Evolutionary conservation across 2,888 invertebrate species (phyloP), one percentile per base, ranked within the genome.

Genomic region (Idaea aversata): DNA sequence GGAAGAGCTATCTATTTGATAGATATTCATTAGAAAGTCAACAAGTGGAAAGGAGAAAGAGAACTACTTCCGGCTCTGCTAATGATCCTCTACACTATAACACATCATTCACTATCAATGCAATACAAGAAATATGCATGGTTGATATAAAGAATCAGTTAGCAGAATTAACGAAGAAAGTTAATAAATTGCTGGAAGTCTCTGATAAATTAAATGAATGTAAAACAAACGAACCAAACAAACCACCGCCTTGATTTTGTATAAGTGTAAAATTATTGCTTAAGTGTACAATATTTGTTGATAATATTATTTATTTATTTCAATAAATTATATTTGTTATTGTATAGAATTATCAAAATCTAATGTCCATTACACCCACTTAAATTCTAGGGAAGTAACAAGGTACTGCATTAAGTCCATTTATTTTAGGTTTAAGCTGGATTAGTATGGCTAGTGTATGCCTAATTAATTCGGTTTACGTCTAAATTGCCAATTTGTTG

Each of bases 61-160:
- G 85, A 62, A 88, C 88, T 0, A 85, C 86, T 0, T 88, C 90
- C 2, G 77, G 77, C 0, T 83, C 85, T 3, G 79, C 79, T 25
- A 63, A 70, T 1, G 88, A 88, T 59, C 67, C 68, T 16, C 62
- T 70, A 57, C 70, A 69, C n/a, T 62, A 68, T 2, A 84, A 79
- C 13, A 86, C 86, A 68, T 91, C 92, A 0, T 77, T 91, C 61
- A 88, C 83, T 15, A 83, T 92, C 7, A 90, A 86, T 71, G 87
- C 90, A 6, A 91, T 93, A 78, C 92, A 92, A 80, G 93, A 93
- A 75, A 90, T 92, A 75, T 92, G 91, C 66, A 90, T 93, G 89
- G 87, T 90, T 0, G 93, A 93, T 70, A 88, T 93, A 63, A 93
- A 91, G 71, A 91, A 82, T 58, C 93, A 93, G 70, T 70, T 93